Base-by-base conservation (phyloP, 2,888 invertebrate species). In the Habrosyne pyritoides region DNA sequence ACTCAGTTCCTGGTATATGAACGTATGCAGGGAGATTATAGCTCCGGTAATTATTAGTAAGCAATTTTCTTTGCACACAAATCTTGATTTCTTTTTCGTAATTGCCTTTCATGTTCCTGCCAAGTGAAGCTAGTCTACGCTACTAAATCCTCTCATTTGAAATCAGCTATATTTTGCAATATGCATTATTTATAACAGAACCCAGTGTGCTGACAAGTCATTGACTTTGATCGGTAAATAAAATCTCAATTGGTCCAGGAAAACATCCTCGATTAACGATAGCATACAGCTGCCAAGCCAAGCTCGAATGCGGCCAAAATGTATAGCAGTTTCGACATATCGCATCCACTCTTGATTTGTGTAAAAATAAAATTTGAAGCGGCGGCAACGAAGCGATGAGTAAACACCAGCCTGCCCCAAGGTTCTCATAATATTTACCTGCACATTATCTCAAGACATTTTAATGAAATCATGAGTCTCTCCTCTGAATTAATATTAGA, bases 241-340 rank as follows among this genome's bases (percentile, higher is more conserved):
- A 42, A 42, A 42, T 42, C 14, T 42, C 18, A 18, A 42, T 42
- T 42, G n/a, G 7, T 18, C 18, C 42, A 42, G 42, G 18, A 42
- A 42, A 42, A 14, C 3, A 42, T 42, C 42, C 7, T 42, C 42
- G 42, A 42, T 42, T 42, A n/a, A 14, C 42, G 14, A 42, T 42
- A 18, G 42, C 42, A 42, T 42, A 42, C 42, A 42, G 42, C 42
- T 42, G 36, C 36, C 36, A 42, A 18, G 65, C 61, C 68, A 74
- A 67, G 74, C 56, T 50, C 59, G 60, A 61, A 61, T 57, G 60
- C 58, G 56, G 59, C 60, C 49, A 57, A 66, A 57, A 18, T 65
- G 67, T 63, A 71, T 61, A 61, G 58, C 50, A 53, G 57, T 66
- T 64, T 65, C 59, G 54, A 69, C 62, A 64, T 54, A 53, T 42